These are phyloP conservation scores for Pogoniulus pusillus DNA, from an alignment of 2,797 vertebrate species.

Conservation along the genomic window DNA sequence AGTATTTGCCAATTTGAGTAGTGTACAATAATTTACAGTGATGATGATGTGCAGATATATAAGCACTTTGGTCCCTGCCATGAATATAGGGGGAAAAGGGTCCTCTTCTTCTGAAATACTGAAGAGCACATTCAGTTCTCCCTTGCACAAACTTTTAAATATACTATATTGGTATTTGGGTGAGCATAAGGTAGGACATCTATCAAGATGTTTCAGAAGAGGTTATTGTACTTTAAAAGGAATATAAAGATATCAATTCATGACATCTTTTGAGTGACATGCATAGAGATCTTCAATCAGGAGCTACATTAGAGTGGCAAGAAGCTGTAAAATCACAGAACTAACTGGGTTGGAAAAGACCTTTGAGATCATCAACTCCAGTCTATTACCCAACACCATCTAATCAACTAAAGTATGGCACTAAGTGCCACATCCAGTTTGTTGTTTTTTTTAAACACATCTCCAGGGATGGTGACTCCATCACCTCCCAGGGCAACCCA, in stretches of 20 bases:
- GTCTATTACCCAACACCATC: too few species aligned
- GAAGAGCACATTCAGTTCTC: background rate
- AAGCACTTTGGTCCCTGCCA: background rate
- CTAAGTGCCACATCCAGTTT: too few species aligned
- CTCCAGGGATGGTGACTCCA: too few species aligned
- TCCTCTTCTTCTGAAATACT: background rate
- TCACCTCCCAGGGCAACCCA: too few species aligned
- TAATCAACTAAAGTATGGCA: too few species aligned
- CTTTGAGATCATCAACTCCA: too few species aligned
- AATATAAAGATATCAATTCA: background rate
- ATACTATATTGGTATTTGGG: background rate
- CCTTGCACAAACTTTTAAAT: background rate
- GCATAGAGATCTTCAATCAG: background rate
- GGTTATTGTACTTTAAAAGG: background rate
- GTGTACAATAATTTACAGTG: background rate
- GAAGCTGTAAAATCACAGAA: background rate
- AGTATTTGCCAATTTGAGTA: too few species aligned
- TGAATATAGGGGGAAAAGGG: background rate
- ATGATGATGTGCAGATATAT: background rate
- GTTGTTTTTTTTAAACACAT: too few species aligned
- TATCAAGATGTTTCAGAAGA: background rate
- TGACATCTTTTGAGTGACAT: background rate
- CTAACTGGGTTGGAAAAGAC: too few species aligned
- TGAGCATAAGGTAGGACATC: background rate
- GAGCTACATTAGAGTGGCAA: background rate